Evolutionary conservation across 1,140 invertebrate species (phyloP).

Genomic region (Eufriesea mexicana): DNA sequence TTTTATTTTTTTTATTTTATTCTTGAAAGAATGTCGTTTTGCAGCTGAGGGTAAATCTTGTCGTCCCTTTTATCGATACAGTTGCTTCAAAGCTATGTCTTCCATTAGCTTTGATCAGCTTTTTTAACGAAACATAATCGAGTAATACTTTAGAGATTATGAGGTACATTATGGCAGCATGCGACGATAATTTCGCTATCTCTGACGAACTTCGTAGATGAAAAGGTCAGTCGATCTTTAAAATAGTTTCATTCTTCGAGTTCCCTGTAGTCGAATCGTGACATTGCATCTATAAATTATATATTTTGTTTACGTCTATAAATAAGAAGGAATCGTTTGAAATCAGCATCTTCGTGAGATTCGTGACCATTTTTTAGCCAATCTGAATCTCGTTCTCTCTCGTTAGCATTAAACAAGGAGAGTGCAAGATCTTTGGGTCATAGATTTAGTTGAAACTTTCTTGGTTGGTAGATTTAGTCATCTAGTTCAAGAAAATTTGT

Average conservation of each 20-base stretch:
- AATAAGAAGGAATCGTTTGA: no score
- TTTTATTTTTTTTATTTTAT: neutral
- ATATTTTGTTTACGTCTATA: no score
- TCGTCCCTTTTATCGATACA: neutral
- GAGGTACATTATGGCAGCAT: neutral
- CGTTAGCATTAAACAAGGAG: no score
- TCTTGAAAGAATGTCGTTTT: neutral
- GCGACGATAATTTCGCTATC: neutral
- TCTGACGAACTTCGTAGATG: neutral
- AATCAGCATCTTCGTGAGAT: no score
- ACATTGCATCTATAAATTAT: neutral
- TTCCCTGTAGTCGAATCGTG: no score
- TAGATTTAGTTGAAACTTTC: no score
- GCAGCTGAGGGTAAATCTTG: neutral
- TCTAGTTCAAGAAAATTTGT: no score
- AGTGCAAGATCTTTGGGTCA: no score
- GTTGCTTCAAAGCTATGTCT: neutral
- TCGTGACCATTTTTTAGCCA: no score
- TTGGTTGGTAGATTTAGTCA: no score
- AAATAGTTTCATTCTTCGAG: no score
- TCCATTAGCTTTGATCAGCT: neutral
- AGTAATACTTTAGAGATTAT: neutral
- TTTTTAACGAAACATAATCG: neutral
- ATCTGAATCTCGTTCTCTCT: no score
- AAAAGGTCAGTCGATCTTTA: neutral